Evolutionary conservation across 23 tunicate species (phyloP).

Genomic region (Ciona savignyi): DNA sequence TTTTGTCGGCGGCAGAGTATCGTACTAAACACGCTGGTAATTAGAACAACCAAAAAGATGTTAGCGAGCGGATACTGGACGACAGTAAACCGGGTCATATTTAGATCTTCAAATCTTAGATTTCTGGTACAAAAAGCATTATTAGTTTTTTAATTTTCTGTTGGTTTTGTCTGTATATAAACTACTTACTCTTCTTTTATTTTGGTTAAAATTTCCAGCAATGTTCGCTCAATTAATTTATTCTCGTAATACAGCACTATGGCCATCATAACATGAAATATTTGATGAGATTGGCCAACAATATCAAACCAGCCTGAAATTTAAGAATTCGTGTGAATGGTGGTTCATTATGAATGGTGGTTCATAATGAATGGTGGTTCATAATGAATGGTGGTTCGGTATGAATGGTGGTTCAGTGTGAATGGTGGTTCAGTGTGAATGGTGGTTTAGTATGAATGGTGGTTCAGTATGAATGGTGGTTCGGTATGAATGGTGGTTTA

Average conservation of each 20-base stretch:
- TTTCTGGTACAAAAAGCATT: neutral
- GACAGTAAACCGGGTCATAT: neutral
- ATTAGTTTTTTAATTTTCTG: too few species aligned
- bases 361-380: too few species aligned
- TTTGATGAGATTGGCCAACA: constrained; percentile 75
- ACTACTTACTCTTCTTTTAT: constrained; percentile 4
- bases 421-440: too few species aligned
- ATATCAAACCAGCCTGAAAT: constrained; percentile 63
- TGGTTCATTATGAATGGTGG: too few species aligned
- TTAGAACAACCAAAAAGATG: neutral
- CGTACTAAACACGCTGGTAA: neutral
- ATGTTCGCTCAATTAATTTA: constrained; percentile 17
- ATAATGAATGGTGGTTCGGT: too few species aligned
- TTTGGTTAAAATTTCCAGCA: constrained; percentile 11
- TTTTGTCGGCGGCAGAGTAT: neutral
- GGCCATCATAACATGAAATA: constrained; percentile 51
- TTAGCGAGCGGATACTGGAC: neutral
- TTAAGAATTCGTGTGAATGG: too few species aligned
- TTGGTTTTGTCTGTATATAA: neutral
- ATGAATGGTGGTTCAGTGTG: too few species aligned
- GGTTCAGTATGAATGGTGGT: too few species aligned
- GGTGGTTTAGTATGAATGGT: too few species aligned
- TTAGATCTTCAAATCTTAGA: neutral
- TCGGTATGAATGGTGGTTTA: too few species aligned
- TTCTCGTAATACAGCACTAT: constrained; percentile 48